These are phyloP conservation scores for Sander lucioperca DNA, from an alignment of 2,113 vertebrate genomes.

Conservation along the genomic window DNA sequence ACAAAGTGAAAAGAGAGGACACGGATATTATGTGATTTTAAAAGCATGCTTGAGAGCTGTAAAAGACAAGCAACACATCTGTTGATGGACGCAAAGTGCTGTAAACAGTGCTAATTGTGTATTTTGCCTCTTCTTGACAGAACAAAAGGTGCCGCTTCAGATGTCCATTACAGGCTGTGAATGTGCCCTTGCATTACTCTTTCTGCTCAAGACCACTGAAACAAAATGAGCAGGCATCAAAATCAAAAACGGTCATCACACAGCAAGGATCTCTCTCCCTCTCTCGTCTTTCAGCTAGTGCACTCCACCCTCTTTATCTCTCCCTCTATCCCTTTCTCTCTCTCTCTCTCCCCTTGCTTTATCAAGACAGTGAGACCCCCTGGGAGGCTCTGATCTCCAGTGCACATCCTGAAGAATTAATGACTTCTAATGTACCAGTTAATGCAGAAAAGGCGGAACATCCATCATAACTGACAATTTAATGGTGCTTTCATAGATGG, in stretches of 20 bases:
- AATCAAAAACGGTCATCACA: constrained; percentile 48
- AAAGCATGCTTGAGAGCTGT: constrained; percentile 21
- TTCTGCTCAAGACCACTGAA: constrained; percentile 45
- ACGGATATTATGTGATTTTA: background rate
- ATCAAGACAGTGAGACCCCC: constrained; percentile 72
- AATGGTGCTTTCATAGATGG: constrained; percentile 84
- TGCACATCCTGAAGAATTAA: constrained; percentile 87
- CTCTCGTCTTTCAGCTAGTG: constrained; percentile 29
- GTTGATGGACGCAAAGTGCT: constrained; percentile 19
- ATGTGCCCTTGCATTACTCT: constrained; percentile 7
- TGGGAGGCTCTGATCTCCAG: constrained; percentile 83
- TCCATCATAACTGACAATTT: constrained; percentile 88
- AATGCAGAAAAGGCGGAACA: constrained; percentile 85
- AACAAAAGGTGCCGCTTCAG: constrained; percentile 41
- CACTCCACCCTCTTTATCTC: constrained; percentile 67
- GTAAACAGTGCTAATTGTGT: constrained; percentile 47
- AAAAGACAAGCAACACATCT: background rate
- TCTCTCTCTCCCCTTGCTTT: constrained; percentile 42
- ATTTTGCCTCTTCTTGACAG: constrained; percentile 30
- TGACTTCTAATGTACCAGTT: constrained; percentile 88
- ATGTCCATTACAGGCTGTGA: constrained; percentile 30
- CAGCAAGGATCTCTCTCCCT: constrained; percentile 23
- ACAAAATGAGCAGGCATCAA: constrained; percentile 44
- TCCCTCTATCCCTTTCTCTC: constrained; percentile 21
- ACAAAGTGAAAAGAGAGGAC: constrained; percentile 5